Conservation (phyloP, 2,113 vertebrate species). For the Epinephelus cyanopodus region DNA sequence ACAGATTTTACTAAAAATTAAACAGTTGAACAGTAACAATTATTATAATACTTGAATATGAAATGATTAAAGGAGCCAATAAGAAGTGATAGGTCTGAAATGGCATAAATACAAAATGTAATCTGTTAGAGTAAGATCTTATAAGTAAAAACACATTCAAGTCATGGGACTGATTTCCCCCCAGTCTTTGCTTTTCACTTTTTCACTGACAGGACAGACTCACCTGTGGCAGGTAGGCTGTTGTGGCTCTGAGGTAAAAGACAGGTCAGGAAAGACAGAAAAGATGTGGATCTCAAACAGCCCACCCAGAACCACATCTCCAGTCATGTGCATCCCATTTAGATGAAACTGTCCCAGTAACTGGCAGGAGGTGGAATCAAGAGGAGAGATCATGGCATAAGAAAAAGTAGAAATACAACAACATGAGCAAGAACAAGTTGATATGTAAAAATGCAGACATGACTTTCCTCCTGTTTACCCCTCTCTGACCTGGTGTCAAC, state of each 20-base stretch:
- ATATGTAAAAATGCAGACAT: constrained; percentile 19
- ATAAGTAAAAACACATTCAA: background rate
- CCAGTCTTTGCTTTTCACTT: background rate
- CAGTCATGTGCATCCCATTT: constrained; percentile 60
- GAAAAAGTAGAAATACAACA: constrained; percentile 5
- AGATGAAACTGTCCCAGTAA: constrained; percentile 56
- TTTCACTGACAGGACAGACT: background rate
- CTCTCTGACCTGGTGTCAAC: background rate
- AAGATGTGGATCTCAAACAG: constrained; percentile 58
- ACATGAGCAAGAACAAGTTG: background rate
- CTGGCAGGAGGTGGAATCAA: constrained; percentile 33
- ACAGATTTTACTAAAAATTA: background rate
- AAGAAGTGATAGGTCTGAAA: background rate
- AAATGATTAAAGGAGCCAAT: background rate
- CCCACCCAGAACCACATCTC: constrained; percentile 68
- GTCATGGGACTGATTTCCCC: background rate
- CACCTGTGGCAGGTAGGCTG: constrained; percentile 56
- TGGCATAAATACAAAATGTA: background rate
- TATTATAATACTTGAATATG: background rate
- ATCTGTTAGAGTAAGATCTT: background rate
- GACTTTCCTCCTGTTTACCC: background rate
- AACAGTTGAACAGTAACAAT: background rate
- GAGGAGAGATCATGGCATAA: background rate
- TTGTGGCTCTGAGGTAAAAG: constrained; percentile 55
- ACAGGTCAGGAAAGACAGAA: constrained; percentile 49